Conservation (phyloP, 2,888 invertebrate genomes). For the Lordiphosa andalusiaca region DNA sequence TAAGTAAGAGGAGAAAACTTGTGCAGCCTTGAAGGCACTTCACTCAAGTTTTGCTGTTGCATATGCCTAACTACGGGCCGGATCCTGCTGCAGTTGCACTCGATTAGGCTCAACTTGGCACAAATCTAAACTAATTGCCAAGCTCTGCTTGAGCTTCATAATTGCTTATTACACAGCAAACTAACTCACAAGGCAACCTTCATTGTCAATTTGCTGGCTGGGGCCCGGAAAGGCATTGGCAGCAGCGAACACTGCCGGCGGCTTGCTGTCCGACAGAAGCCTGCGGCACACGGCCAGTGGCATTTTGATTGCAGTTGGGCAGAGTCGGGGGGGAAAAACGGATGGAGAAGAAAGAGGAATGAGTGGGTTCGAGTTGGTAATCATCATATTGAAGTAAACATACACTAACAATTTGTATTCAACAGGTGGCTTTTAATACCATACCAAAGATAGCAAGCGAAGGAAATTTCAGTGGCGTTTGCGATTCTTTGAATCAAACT, state of each 20-base stretch:
- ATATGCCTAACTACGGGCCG: not conserved
- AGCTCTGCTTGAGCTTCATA: slow-evolving; percentile 45
- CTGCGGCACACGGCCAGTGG: slow-evolving; percentile 20
- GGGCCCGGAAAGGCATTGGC: slow-evolving; percentile 36
- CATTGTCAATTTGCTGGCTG: slow-evolving; percentile 52
- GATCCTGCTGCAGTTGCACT: slow-evolving; percentile 43
- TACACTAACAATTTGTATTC: not conserved
- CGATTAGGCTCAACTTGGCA: slow-evolving; percentile 55
- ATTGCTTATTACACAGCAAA: slow-evolving; percentile 63
- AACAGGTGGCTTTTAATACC: too few species aligned
- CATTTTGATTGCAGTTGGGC: slow-evolving; percentile 51
- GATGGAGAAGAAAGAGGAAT: not conserved
- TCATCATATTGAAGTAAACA: slow-evolving; percentile 11
- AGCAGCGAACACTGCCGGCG: slow-evolving; percentile 11
- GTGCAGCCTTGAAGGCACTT: slow-evolving; percentile 24
- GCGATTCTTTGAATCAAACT: too few species aligned
- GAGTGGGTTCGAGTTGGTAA: not conserved
- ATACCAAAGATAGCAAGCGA: too few species aligned
- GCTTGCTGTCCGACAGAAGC: slow-evolving; percentile 9
- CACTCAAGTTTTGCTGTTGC: slow-evolving; percentile 5
- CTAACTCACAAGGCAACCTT: slow-evolving; percentile 50
- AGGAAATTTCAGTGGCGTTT: too few species aligned
- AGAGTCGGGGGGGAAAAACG: slow-evolving; percentile 18
- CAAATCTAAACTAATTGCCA: slow-evolving; percentile 54
- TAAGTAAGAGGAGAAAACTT: slow-evolving; percentile 8